These are phyloP conservation scores for Temnopleurus reevesii DNA, from an alignment of 53 echinoderm and acorn worm genomes.

Conservation along the genomic window DNA sequence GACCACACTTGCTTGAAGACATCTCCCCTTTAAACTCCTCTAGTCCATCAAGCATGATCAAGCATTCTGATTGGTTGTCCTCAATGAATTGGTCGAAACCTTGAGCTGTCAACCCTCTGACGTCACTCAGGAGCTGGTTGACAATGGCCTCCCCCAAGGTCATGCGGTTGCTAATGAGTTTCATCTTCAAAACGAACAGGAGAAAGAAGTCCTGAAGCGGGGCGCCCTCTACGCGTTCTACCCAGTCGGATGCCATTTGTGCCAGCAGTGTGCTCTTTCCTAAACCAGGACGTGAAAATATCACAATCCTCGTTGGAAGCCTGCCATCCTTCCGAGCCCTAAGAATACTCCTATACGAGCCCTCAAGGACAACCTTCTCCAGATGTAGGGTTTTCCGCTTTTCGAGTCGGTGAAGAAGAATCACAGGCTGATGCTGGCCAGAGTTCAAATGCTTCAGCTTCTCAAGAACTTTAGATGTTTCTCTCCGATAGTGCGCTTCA, in stretches of 20 bases:
- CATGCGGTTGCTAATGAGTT: background rate
- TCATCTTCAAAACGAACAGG: constrained; percentile 24
- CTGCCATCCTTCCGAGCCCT: background rate
- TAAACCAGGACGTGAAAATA: background rate
- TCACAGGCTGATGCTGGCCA: background rate
- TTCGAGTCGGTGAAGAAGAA: background rate
- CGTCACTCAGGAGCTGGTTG: constrained; percentile 18
- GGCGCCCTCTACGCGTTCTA: background rate
- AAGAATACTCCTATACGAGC: background rate
- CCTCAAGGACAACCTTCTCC: background rate
- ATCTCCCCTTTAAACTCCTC: background rate
- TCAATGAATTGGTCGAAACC: constrained; percentile 23
- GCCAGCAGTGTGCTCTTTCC: background rate
- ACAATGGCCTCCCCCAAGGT: constrained; percentile 1
- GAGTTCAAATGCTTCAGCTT: background rate
- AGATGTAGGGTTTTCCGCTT: background rate
- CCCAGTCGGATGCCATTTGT: constrained; percentile 7
- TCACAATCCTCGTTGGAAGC: background rate
- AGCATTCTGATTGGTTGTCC: constrained; percentile 8
- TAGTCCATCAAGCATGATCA: constrained; percentile 10
- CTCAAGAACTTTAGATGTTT: background rate
- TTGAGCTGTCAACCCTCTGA: background rate
- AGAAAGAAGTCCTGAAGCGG: background rate
- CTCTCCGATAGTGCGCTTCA: background rate
- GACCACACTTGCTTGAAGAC: background rate